Base-by-base conservation (phyloP, 2,113 vertebrate genomes). In the Fulica atra region DNA sequence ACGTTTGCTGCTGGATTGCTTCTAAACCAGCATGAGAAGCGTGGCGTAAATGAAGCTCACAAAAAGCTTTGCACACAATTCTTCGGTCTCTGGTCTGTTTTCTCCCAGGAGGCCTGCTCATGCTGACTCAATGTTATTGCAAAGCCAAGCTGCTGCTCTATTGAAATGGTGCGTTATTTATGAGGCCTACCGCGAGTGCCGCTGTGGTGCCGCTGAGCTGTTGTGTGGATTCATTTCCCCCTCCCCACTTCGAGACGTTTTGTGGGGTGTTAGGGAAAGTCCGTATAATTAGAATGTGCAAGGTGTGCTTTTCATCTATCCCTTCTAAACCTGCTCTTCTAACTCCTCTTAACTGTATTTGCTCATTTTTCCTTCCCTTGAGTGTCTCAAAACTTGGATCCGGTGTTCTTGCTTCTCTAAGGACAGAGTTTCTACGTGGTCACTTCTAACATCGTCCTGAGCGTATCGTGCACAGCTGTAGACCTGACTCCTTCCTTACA, bases 151-250 rank as follows among this genome's bases (percentile, higher is more conserved):
- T 81, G 71, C 71, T 59, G 36, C 88, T 68, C 6, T 17, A 1
- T 57, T 31, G 7, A 35, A 54, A 17, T 7, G 48, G 15, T 0
- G 2, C 16, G 33, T 44, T 69, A 13, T 57, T 85, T 77, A 29
- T 29, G 13, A 73, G 64, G 59, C 54, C 72, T 24, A 2, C 50
- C 28, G 24, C 0, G 4, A 40, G 29, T 23, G 46, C 81, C 65
- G 72, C 56, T 60, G 59, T 31, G 66, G 20, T 82, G 74, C 74
- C 0, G 1, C 70, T 42, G 86, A 33, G 54, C 51, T 88, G 31
- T 44, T 48, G 18, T 0, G 0, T 53, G 44, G 28, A 1, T 42
- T 88, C 16, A 2, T 60, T 46, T 21, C 31, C 38, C 38, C 16
- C 51, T 50, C 31, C 9, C 44, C 9, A 24, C 59, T 92, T 44